Conservation (phyloP, 2,888 invertebrate species). For the Temnothorax ravouxi region DNA sequence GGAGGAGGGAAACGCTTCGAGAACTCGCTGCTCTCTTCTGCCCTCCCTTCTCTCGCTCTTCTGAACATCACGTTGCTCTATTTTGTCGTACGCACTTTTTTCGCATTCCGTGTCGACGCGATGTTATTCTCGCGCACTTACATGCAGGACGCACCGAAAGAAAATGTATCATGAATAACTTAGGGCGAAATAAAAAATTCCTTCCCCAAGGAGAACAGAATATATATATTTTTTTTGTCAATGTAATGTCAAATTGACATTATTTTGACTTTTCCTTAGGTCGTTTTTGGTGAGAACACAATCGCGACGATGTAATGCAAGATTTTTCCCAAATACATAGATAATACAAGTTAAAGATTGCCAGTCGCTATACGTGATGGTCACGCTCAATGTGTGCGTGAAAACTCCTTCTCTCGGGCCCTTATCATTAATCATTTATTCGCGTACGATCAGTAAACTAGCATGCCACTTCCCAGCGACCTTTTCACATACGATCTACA, state of each 20-base stretch:
- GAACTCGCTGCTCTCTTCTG: constrained; percentile 14
- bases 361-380: not conserved
- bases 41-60: not conserved
- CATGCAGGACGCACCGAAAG: too few species aligned
- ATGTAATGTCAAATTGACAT: too few species aligned
- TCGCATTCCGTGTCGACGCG: constrained; percentile 32
- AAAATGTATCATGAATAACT: not conserved
- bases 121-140: constrained; percentile 24
- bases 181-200: not conserved
- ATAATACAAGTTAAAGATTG: not conserved
- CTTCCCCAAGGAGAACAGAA: not conserved
- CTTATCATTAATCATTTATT: constrained; percentile 41
- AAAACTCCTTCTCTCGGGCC: not conserved
- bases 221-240: too few species aligned
- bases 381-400: not conserved
- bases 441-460: constrained; percentile 26
- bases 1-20: constrained; percentile 25
- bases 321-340: constrained; percentile 4
- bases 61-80: constrained; percentile 16
- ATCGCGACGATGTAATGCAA: not conserved
- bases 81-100: constrained; percentile 42
- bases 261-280: too few species aligned
- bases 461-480: constrained; percentile 34
- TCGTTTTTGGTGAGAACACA: too few species aligned
- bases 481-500: constrained; percentile 38